These are phyloP conservation scores for Notodonta ziczac DNA, from an alignment of 2,888 invertebrate species.

Conservation along the genomic window DNA sequence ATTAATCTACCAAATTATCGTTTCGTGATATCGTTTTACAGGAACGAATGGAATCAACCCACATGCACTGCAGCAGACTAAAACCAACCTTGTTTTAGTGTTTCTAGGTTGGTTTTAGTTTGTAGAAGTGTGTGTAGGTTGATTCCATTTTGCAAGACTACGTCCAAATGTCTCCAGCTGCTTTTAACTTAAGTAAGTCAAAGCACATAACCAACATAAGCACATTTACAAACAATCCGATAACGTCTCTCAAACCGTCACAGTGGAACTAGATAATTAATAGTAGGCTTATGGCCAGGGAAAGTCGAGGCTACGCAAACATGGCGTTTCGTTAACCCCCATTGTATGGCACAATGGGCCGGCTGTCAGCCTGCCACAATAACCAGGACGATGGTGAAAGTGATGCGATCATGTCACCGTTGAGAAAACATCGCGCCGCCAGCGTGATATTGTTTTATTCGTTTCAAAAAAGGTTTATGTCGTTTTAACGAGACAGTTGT, in stretches of 20 bases:
- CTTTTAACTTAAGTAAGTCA: too few species aligned
- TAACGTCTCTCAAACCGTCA: slow-evolving; percentile 14
- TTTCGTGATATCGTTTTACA: too few species aligned
- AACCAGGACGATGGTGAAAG: slow-evolving; percentile 50
- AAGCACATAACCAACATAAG: too few species aligned
- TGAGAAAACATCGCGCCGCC: slow-evolving; percentile 4
- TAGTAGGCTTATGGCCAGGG: slow-evolving; percentile 41
- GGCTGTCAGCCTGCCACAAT: slow-evolving; percentile 44
- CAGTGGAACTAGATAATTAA: slow-evolving; percentile 37
- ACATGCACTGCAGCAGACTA: too few species aligned
- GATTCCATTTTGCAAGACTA: too few species aligned
- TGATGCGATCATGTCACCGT: slow-evolving; percentile 17
- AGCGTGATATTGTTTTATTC: slow-evolving; percentile 2
- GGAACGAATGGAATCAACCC: too few species aligned
- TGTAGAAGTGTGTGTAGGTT: too few species aligned
- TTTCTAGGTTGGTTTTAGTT: too few species aligned
- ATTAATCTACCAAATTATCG: too few species aligned
- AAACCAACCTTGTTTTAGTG: too few species aligned
- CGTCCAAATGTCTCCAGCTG: not conserved
- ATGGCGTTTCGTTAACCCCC: slow-evolving; percentile 53
- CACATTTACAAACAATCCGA: slow-evolving; percentile 8
- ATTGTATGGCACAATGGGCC: slow-evolving; percentile 65
- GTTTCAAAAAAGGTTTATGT: not conserved
- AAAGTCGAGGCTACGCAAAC: slow-evolving; percentile 51
- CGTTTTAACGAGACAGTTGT: not conserved